Evolutionary conservation across 2,888 invertebrate species (phyloP), one percentile per base, ranked within the genome.

Genomic region (Physocephala rufipes): DNA sequence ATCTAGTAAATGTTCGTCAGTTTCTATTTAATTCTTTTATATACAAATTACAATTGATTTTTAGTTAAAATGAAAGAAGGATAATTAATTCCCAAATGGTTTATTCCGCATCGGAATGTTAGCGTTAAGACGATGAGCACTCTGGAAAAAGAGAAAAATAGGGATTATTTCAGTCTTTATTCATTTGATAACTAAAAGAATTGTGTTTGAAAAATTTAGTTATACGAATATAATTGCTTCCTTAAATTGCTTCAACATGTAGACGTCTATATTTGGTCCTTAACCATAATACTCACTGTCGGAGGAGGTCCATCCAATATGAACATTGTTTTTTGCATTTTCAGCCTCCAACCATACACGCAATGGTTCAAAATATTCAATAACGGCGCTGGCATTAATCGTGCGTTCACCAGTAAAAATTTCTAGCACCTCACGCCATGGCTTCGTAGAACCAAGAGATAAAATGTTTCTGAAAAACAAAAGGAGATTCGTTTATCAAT

Each of bases 371-470:
- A 95, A 95, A 86, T 93, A 95, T 82, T 95, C 93, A 74, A 94
- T 84, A 1, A 95, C 88, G 0, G 93, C 92, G 68, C 90, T 89
- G 16, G 93, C 93, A 73, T 90, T 90, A 92, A 95, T 93, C 70
- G 87, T 88, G 78, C 92, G 86, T 80, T 91, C 90, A 0, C 94
- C 95, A 0, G 93, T 95, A 45, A 95, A 87, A 9, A 88, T 89
- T 82, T 94, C 90, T 90, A 97, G 90, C 71, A 94, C 94, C 77
- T 95, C 94, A 16, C 91, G 91, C 94, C 94, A 94, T 0, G 93
- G 92, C 77, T 89, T 90, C 0, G 93, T 92, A 0, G 91, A 89
- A 2, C 93, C 93, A 88, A 93, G 85, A 74, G 90, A 88, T 45
- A 92, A 86, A 91, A 92, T 91, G 75, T 90, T 88, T 15, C 92